phyloP scores from a whole-genome alignment of 1,140 invertebrate species.

The Hypsibius dujardini region DNA sequence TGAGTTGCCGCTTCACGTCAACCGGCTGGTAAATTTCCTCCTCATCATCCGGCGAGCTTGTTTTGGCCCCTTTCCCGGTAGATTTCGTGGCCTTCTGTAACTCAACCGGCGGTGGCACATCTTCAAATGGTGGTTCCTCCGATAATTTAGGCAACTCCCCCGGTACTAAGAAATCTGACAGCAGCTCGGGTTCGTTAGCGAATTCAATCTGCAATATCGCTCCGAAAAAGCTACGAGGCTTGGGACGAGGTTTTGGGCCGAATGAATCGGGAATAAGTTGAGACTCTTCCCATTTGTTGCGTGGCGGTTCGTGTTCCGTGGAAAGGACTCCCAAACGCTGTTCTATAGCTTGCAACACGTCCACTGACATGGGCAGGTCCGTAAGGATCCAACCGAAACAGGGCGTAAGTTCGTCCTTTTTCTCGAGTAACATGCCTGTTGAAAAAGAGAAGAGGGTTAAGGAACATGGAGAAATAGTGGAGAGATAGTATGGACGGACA shows the following conservation, averaged over 20 bases:
- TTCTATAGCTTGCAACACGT: background rate
- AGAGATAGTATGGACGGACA: too few relatives aligned
- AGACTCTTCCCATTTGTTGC: background rate
- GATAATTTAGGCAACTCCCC: too few relatives aligned
- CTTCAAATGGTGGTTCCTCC: too few relatives aligned
- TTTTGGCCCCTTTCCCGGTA: background rate
- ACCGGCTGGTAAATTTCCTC: background rate
- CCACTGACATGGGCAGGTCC: background rate
- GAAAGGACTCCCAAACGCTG: background rate
- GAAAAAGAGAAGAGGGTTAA: too few relatives aligned
- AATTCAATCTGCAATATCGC: background rate
- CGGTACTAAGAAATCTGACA: background rate
- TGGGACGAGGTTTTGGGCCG: background rate
- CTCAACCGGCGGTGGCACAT: too few relatives aligned
- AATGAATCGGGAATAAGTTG: background rate
- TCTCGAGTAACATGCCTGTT: too few relatives aligned
- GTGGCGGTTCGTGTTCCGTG: background rate
- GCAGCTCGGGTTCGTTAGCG: background rate
- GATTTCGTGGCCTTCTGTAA: too few relatives aligned
- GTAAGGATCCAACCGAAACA: slow-evolving; percentile 1
- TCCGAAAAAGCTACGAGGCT: background rate
- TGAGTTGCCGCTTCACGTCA: background rate
- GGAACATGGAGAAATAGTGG: too few relatives aligned
- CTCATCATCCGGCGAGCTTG: background rate
- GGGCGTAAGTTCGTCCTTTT: too few relatives aligned